Base-by-base conservation (phyloP, 1,140 invertebrate species). In the Capitella teleta region DNA sequence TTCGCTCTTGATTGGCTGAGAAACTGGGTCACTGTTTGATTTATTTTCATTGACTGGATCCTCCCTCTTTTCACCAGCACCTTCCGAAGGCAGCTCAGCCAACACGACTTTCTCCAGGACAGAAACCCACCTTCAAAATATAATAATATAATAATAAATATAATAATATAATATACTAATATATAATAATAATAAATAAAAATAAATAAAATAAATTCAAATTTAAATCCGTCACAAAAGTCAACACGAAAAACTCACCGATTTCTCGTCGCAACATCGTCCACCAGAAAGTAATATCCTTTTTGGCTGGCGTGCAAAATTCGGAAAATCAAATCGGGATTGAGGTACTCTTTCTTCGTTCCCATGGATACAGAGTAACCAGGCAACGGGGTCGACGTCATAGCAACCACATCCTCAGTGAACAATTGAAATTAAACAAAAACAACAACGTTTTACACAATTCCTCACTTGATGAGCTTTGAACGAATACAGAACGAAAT, bases 401-500 rank as follows among this genome's bases (percentile, higher is more conserved):
- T 64, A 10, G 81, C 79, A 60, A 71, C 68, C 0, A 63, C 57
- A 57, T 76, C 74, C 71, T 73, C 54, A n/a, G n/a, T n/a, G n/a
- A n/a, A n/a, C n/a, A n/a, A n/a, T n/a, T n/a, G n/a, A n/a, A n/a
- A n/a, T n/a, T n/a, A n/a, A n/a, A n/a, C n/a, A n/a, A n/a, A n/a
- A n/a, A n/a, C n/a, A n/a, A n/a, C n/a, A n/a, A n/a, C n/a, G n/a
- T n/a, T n/a, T n/a, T n/a, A 32, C 8, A 10, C 30, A 32, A 32
- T 32, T 44, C 56, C 44, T 57, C 63, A 81, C 79, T 40, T 73
- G 70, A 36, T 79, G 73, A 6, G 76, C 76, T 49, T 76, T 76
- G 55, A 80, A 83, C 0, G 76, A 78, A 52, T 82, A 83, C 0
- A 83, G 67, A 47, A 81, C 80, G 62, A 81, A 82, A 53, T 82